These are phyloP conservation scores for Nephrotoma appendiculata DNA, from an alignment of 2,888 invertebrate genomes.

Conservation along the genomic window DNA sequence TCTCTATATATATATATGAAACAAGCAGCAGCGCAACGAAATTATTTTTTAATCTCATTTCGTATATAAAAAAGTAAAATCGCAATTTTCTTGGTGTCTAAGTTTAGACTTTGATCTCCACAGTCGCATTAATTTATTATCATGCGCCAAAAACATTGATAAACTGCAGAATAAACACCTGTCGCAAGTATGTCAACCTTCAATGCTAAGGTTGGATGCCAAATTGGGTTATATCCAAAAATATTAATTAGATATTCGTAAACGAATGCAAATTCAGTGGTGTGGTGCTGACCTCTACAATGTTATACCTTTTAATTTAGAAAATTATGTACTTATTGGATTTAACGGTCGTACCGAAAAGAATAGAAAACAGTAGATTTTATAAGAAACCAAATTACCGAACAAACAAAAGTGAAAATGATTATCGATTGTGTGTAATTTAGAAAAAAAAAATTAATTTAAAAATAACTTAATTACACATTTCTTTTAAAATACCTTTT, in stretches of 20 bases:
- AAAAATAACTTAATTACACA: background rate
- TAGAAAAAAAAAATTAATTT: background rate
- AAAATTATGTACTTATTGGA: background rate
- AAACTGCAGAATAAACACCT: background rate
- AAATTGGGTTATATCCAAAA: background rate
- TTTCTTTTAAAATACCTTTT: background rate
- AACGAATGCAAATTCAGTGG: background rate
- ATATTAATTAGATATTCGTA: background rate
- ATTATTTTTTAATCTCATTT: background rate
- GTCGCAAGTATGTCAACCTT: background rate
- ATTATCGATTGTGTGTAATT: background rate
- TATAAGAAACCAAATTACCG: too few species aligned
- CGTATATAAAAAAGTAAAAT: background rate
- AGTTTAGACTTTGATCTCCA: background rate
- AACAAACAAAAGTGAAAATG: background rate
- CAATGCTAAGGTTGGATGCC: background rate
- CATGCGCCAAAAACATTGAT: background rate
- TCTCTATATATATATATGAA: background rate
- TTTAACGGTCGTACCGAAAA: background rate
- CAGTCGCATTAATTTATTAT: background rate
- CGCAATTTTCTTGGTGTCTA: background rate
- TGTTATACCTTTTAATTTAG: background rate
- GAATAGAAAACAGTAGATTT: background rate
- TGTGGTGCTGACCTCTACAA: background rate
- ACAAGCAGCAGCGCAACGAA: background rate